Conservation (phyloP, 2,113 vertebrate species). For the Oreocharis arfaki region DNA sequence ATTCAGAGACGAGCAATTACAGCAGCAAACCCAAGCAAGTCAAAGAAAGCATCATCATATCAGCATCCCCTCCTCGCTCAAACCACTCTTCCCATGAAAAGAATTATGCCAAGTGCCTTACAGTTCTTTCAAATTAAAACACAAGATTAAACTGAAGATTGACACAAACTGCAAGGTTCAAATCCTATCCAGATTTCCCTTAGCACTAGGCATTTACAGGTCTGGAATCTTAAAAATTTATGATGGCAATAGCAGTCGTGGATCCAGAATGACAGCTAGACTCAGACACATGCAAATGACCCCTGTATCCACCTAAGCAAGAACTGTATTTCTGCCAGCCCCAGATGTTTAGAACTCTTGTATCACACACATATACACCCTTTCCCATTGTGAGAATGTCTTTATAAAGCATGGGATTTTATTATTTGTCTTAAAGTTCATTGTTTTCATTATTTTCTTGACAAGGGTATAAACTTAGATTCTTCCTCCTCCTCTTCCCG, state of each 20-base stretch:
- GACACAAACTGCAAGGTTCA: not conserved
- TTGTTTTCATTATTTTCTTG: slow-evolving; percentile 7
- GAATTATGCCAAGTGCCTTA: not conserved
- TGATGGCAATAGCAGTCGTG: not conserved
- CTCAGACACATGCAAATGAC: not conserved
- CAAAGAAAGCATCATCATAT: not conserved
- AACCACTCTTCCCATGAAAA: not conserved
- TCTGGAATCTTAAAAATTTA: not conserved
- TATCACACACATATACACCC: not conserved
- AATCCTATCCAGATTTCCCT: not conserved
- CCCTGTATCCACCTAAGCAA: not conserved
- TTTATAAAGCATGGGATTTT: not conserved
- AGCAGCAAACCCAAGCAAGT: not conserved
- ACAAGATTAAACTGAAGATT: not conserved
- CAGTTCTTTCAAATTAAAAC: not conserved
- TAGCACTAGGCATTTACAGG: not conserved
- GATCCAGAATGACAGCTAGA: not conserved
- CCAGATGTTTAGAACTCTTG: not conserved
- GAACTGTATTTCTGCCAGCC: not conserved
- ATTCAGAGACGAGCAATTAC: not conserved
- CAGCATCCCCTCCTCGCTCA: not conserved
- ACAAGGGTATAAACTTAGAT: not conserved
- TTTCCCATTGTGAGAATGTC: not conserved
- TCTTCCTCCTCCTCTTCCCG: not conserved
- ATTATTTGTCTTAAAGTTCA: not conserved